Evolutionary conservation across 1,140 invertebrate species (phyloP), one percentile per base, ranked within the genome.

Genomic region (Scaptomyza graminum): DNA sequence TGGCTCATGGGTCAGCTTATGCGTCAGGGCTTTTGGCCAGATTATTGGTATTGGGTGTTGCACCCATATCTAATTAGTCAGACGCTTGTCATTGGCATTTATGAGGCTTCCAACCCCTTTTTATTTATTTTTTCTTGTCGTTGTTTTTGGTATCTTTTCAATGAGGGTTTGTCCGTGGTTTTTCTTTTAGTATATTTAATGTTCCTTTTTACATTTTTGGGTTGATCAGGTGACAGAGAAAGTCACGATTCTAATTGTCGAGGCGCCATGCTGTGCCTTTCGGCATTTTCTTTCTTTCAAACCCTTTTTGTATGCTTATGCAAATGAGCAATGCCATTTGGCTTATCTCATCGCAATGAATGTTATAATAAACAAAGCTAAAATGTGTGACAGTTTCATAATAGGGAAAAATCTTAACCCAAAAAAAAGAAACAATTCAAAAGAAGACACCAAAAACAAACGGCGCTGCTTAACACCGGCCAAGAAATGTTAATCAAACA

Each of bases 301-400:
- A 16, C 39, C 39, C 28, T 11, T 67, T 74, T 59, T 25, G 16
- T 5, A 15, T 39, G 34, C 31, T 61, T 68, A 82, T 82, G 79
- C 79, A 79, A 82, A 82, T 49, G 49, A 31, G 28, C 28, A 1
- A 5, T 6, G 28, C 50, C 68, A 77, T 69, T 81, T 63, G 79
- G 62, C 72, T 70, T 74, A 83, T 76, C 74, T 56, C 50, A 55
- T n/a, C 43, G 61, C 71, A 73, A 76, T 28, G 71, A 50, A 62
- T 61, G 61, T 60, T 67, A 72, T 69, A 78, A 83, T 83, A 83
- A 82, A 82, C 75, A 82, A 81, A 61, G 61, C 73, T 77, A 64
- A 85, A 83, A 73, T 85, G 80, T 76, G 80, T 83, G 80, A 83
- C 80, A 83, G 80, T 84, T 83, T 84, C 80, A 83, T 84, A 83